Base-by-base conservation (phyloP, 2,797 vertebrate species). In the Falco peregrinus region DNA sequence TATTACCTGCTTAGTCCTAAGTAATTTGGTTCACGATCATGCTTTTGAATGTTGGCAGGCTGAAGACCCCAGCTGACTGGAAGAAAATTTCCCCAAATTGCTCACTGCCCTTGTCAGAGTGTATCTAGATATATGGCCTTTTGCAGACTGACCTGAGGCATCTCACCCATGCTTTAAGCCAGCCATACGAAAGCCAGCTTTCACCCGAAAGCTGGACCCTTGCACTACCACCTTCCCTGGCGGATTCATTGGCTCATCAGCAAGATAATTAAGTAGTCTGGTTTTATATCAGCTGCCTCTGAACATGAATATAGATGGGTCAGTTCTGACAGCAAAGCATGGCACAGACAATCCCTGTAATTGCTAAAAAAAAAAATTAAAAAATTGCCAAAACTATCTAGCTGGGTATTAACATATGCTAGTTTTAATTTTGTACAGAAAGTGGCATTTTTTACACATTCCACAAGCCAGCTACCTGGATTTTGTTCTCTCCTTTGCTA, bases 31-130 rank as follows among this genome's bases (percentile, higher is more conserved):
- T 86, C 60, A 47, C 50, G 60, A 60, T 87, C 21, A n/a, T 61
- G 9, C 53, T 59, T 82, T 85, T 78, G 64, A 67, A 60, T 81
- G 59, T 37, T 76, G 82, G 57, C 84, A 83, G 67, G 41, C 84
- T 64, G 37, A 91, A 85, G 64, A 77, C 39, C 10, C 26, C 61
- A 84, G 43, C 28, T 87, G 50, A 89, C 79, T 80, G 39, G 22
- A 78, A 87, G 63, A 61, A 61, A 29, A 93, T 90, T 94, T 81
- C 61, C 69, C 13, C 33, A 8, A 84, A 93, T 48, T 84, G 39
- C n/a, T 93, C 56, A 43, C 83, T 92, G 91, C 63, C n/a, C 89
- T 91, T 90, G 59, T 92, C 84, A 84, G 64, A 78, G 47, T 35
- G 17, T 53, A 13, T 73, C 63, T 68, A 13, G 67, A 76, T 78